Evolutionary conservation across 2,113 vertebrate genomes (phyloP).

Genomic region (Lepus timidus): DNA sequence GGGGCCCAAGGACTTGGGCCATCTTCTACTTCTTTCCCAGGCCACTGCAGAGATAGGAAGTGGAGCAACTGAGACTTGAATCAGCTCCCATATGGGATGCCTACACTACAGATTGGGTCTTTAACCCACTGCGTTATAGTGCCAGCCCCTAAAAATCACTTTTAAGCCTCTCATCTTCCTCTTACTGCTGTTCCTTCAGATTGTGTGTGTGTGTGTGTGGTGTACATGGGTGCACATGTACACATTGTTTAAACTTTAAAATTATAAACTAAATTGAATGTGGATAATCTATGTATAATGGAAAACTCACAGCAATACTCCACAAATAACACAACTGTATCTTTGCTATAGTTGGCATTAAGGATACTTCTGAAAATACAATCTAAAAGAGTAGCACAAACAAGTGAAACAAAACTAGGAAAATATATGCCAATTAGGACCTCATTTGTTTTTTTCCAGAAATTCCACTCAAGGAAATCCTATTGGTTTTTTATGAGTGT

Average conservation of each 20-base stretch:
- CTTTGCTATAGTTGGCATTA: not conserved
- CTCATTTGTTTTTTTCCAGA: not conserved
- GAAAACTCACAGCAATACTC: slow-evolving; percentile 27
- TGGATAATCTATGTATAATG: not conserved
- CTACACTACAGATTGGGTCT: no score
- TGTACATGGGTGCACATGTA: not conserved
- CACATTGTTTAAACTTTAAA: not conserved
- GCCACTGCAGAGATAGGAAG: no score
- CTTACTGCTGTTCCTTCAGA: not conserved
- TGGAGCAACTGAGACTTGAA: no score
- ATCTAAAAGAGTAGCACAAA: slow-evolving; percentile 47
- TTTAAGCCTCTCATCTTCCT: not conserved
- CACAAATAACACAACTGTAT: not conserved
- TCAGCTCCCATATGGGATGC: no score
- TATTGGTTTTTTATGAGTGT: not conserved
- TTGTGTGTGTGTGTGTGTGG: not conserved
- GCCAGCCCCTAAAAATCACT: not conserved
- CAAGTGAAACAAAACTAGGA: not conserved
- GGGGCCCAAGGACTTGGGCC: no score
- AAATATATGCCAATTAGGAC: not conserved
- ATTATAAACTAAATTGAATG: not conserved
- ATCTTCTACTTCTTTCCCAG: no score
- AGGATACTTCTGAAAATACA: not conserved
- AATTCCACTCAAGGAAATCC: not conserved
- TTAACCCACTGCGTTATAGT: no score